Evolutionary conservation across 1,140 invertebrate genomes (phyloP).

Genomic region (Heliconius eleuchia): DNA sequence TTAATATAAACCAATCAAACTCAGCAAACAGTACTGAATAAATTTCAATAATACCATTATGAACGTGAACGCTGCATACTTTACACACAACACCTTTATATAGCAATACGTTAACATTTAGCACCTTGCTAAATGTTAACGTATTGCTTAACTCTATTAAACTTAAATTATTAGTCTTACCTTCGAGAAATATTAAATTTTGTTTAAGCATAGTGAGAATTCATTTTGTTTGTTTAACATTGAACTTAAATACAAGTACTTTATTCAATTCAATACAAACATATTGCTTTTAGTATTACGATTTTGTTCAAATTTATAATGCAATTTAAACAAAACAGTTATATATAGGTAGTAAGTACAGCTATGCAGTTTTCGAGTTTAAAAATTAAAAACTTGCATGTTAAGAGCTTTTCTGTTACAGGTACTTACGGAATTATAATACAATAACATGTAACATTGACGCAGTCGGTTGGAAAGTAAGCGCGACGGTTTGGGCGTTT

Average conservation of each 20-base stretch:
- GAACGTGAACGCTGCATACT: background rate
- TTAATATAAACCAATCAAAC: background rate
- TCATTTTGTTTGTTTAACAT: background rate
- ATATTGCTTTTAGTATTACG: background rate
- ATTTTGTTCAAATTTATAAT: background rate
- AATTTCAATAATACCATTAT: background rate
- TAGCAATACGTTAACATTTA: too few relatives aligned
- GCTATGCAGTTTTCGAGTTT: background rate
- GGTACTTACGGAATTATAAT: too few relatives aligned
- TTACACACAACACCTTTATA: background rate
- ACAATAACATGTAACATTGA: too few relatives aligned
- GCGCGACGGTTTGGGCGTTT: too few relatives aligned
- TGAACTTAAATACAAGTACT: background rate
- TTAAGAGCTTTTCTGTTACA: too few relatives aligned
- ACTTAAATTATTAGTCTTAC: slow-evolving; percentile 18
- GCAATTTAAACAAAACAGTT: background rate
- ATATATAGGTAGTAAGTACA: background rate
- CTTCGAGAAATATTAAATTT: slow-evolving; percentile 8
- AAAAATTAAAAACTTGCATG: too few relatives aligned
- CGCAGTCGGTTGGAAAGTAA: too few relatives aligned
- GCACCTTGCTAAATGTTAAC: slow-evolving; percentile 24
- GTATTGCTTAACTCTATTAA: slow-evolving; percentile 22
- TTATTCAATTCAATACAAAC: background rate
- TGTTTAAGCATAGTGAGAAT: background rate
- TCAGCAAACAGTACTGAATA: background rate